Evolutionary conservation across 2,797 vertebrate genomes (phyloP), one percentile per base, ranked within the genome.

Genomic region (Astyanax mexicanus): DNA sequence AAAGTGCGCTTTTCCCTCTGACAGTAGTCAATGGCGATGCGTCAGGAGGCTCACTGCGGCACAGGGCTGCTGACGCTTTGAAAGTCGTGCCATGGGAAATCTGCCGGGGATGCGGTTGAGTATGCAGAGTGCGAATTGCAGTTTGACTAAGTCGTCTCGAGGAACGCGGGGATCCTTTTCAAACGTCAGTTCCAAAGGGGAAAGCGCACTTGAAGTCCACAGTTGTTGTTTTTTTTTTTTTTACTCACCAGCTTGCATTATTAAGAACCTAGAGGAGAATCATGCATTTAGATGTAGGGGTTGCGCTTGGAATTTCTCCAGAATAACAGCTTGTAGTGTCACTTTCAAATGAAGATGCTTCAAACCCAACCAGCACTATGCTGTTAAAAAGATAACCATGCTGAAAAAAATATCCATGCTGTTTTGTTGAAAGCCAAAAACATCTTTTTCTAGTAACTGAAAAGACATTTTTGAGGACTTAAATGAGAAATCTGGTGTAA

Each of bases 121-220:
- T 35, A 68, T 49, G 45, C 45, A 68, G 65, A 68, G 51, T 29
- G n/a, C 55, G 75, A 66, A 57, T 72, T 78, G 8, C 49, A 66
- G 23, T 45, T 54, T 54, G 10, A 27, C 23, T 60, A 25, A 35
- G 57, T 54, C 23, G 35, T 12, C 9, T 10, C 9, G 4, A 49
- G 49, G 54, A 69, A 51, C 23, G 19, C 2, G 25, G n/a, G 49
- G 57, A 42, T 70, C 15, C 12, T 60, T 76, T 54, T 62, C 17
- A 61, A 69, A 69, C 0, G 35, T 40, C 44, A 69, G 42, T 13
- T 55, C n/a, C 29, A 19, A n/a, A 66, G 25, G 61, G 32, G n/a
- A 60, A 60, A 65, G 13, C n/a, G 15, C 15, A 7, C 60, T 65
- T 27, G 7, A 17, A 47, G 10, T 10, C 25, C 6, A 32, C 42